A percentile compares a stretch with the other conserved stretches of the same genome.
Conservation (phyloP, 2,113 vertebrate species). For the Petrocephalus microphthalmus region DNA sequence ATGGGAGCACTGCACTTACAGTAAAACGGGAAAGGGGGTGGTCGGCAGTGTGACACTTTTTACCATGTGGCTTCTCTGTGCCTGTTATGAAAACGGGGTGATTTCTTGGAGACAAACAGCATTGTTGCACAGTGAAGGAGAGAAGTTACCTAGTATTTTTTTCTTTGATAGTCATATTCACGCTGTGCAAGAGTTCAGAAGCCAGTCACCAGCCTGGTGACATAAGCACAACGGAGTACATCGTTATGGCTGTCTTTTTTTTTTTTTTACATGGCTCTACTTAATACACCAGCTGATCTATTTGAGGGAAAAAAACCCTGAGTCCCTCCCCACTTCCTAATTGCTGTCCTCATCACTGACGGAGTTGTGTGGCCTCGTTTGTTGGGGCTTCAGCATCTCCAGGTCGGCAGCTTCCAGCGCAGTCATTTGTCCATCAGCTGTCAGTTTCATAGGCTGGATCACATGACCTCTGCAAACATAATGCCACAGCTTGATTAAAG, state of each 20-base stretch:
- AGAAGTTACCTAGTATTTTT: neutral
- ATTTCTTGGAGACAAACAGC: neutral
- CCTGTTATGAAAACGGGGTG: neutral
- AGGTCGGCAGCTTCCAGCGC: constrained; percentile 67
- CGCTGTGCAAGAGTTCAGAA: neutral
- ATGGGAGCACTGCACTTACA: neutral
- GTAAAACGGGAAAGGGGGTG: neutral
- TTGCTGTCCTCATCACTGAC: constrained; percentile 10
- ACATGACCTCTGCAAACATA: constrained; percentile 61
- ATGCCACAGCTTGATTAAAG: neutral
- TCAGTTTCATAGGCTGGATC: constrained; percentile 86
- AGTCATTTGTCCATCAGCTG: constrained; percentile 71
- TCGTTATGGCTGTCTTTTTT: neutral
- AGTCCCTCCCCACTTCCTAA: neutral
- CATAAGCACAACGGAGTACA: neutral
- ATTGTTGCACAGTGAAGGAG: neutral
- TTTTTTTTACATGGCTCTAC: neutral
- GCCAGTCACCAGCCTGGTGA: neutral
- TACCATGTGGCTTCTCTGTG: neutral
- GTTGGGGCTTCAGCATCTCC: constrained; percentile 54
- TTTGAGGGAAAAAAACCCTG: neutral
- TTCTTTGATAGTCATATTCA: neutral
- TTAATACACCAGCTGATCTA: neutral
- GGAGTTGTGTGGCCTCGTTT: neutral
- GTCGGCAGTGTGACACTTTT: neutral